Evolutionary conservation across 37 sponge, comb jelly and placozoan species (phyloP), one percentile per base, ranked within the genome.

Genomic region (Spongilla lacustris): DNA sequence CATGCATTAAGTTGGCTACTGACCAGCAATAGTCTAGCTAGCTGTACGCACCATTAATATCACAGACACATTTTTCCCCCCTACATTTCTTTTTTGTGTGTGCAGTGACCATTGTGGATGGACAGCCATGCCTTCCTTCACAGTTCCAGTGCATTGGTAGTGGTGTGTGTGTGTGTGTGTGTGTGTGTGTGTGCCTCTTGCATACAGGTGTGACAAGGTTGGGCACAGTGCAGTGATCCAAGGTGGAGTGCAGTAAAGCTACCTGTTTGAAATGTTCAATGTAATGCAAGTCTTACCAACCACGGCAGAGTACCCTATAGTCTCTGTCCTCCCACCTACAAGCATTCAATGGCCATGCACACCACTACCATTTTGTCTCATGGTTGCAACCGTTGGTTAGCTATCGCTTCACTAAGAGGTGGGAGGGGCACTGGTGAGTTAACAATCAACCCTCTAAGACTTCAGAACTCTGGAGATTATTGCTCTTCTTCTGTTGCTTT

Each of bases 351-450:
- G n/a, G n/a, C n/a, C 28, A 0, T 85, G 92, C 5, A 41, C 36
- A 36, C 92, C 92, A 25, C 84, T 81, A 67, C 88, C 92, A 41
- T n/a, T 84, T 88, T 37, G 37, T 92, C 22, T 75, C 88, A 1
- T 92, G 92, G 92, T 26, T 83, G 36, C 14, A 37, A 19, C 81
- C 85, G 27, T 66, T 92, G 2, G 50, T n/a, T 35, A 33, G 27
- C 46, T 46, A 67, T 76, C 84, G 88, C 3, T 80, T 69, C 48
- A 26, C 27, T 21, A 14, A 84, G 21, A 35, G 36, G 26, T 87
- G 85, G 21, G 71, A 34, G 13, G 74, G 92, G 92, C 1, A 14
- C 22, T 13, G 88, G 92, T 0, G 35, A 31, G 21, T 70, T 92
- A 22, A 68, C 41, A 1, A 88, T 92, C 27, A 35, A 31, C 36